These are phyloP conservation scores for Hylia prasina DNA, from an alignment of 2,113 vertebrate species.

Conservation along the genomic window DNA sequence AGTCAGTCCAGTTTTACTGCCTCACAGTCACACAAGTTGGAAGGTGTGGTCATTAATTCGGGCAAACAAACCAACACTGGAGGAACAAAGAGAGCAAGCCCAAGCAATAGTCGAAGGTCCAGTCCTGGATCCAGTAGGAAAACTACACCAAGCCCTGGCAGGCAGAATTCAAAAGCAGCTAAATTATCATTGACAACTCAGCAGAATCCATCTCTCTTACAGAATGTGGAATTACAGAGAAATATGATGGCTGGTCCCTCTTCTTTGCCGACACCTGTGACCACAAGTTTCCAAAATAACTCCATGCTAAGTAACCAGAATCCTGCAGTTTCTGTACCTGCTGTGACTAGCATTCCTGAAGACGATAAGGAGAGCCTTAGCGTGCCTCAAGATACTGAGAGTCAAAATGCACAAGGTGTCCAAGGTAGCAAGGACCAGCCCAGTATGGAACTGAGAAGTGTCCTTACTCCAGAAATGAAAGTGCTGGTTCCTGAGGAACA, in stretches of 20 bases:
- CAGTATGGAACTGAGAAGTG: conserved; percentile 73
- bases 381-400: conserved; percentile 72
- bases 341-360: conserved; percentile 62
- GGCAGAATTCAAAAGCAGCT: conserved; percentile 86
- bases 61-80: conserved; percentile 82
- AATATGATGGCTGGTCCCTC: conserved; percentile 79
- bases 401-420: conserved; percentile 66
- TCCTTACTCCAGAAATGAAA: conserved; percentile 79
- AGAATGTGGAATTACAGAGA: conserved; percentile 80
- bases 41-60: conserved; percentile 77
- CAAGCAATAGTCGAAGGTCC: conserved; percentile 91
- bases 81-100: conserved; percentile 89
- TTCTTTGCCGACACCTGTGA: conserved; percentile 74
- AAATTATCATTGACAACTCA: conserved; percentile 81
- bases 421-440: conserved; percentile 79
- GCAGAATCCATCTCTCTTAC: conserved; percentile 78
- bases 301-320: conserved; percentile 74
- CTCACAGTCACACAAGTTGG: conserved; percentile 77
- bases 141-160: conserved; percentile 91
- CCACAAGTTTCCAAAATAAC: conserved; percentile 74
- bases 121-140: conserved; percentile 94
- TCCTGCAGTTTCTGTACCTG: conserved; percentile 63
- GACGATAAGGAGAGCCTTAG: conserved; percentile 81
- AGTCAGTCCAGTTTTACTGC: conserved; percentile 71
- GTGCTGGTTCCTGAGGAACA: conserved; percentile 75